Evolutionary conservation across 2,113 vertebrate species (phyloP), one percentile per base, ranked within the genome.

Genomic region (Chlorocebus sabaeus): DNA sequence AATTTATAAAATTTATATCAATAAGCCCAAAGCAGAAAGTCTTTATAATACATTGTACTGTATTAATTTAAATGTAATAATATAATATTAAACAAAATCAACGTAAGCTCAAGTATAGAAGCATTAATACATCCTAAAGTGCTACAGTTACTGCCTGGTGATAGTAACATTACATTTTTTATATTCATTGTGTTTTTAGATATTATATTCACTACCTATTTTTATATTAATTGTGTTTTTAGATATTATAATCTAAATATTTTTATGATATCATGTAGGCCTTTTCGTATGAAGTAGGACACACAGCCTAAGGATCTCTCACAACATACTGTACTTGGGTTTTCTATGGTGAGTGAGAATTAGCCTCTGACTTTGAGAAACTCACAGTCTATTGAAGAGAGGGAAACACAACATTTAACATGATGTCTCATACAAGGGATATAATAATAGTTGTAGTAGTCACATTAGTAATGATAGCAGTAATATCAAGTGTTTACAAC

Each of bases 21-120:
- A 8, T 78, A 81, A 95, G 5, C 14, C 45, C 73, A 94, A 3
- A 59, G 1, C 14, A 92, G 9, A 95, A 48, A 48, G 6, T n/a
- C 22, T 50, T 90, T 86, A 48, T 57, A 81, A 85, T 30, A 52
- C 64, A 68, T 25, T 57, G 2, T 6, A 72, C 40, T 50, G 2
- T 67, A 40, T 85, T 90, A 59, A 38, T 70, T 83, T 59, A 82
- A 93, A 89, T 59, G 78, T 64, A 97, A 61, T 87, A 35, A 17
- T 73, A 27, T 79, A 75, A 23, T 87, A 20, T 40, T 64, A 92
- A 97, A 45, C 83, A 72, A 96, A 92, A 68, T 76, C 16, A 89
- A 89, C 32, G 52, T 61, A 68, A 86, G 18, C 25, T 79, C 32
- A 93, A 23, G 6, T 45, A 5, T 30, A 82, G 67, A 82, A 91